phyloP scores from a whole-genome alignment of 1,140 invertebrate species.

The Thereuonema tuberculata region DNA sequence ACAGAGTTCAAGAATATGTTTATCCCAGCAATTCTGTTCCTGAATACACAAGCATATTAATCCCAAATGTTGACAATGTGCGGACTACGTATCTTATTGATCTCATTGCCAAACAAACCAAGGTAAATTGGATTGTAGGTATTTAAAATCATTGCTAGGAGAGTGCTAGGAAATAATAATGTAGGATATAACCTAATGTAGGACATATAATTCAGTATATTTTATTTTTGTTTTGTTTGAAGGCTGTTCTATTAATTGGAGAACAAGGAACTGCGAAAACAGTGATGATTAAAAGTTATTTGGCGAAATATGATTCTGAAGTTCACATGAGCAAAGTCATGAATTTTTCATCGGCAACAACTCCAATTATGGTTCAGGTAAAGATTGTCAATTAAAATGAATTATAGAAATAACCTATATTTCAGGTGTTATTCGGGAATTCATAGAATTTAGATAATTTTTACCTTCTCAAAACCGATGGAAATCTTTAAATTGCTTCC shows the following conservation, averaged over 20 bases:
- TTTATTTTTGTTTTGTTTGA: too few species aligned
- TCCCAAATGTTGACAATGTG: slow-evolving; percentile 89
- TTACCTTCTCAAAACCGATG: too few species aligned
- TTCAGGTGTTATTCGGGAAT: too few species aligned
- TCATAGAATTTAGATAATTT: background rate
- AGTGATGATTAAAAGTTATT: slow-evolving; percentile 90
- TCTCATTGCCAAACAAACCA: slow-evolving; percentile 70
- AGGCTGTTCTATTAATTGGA: slow-evolving; percentile 67
- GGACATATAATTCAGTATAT: too few species aligned
- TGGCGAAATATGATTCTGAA: slow-evolving; percentile 81
- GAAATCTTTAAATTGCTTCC: too few species aligned
- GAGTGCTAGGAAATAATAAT: background rate
- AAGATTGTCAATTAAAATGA: too few species aligned
- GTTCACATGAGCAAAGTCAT: slow-evolving; percentile 68
- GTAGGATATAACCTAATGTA: too few species aligned
- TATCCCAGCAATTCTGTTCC: slow-evolving; percentile 77
- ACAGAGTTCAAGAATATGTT: slow-evolving; percentile 59
- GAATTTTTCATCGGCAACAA: slow-evolving; percentile 93
- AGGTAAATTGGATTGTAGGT: slow-evolving; percentile 29
- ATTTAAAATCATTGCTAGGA: background rate
- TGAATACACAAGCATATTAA: slow-evolving; percentile 78
- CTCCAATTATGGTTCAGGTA: slow-evolving; percentile 82
- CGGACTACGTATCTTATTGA: slow-evolving; percentile 80
- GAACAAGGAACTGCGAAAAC: slow-evolving; percentile 95
- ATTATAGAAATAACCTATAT: too few species aligned